Conservation (phyloP, 2,113 vertebrate species). For the Cairina moschata region DNA sequence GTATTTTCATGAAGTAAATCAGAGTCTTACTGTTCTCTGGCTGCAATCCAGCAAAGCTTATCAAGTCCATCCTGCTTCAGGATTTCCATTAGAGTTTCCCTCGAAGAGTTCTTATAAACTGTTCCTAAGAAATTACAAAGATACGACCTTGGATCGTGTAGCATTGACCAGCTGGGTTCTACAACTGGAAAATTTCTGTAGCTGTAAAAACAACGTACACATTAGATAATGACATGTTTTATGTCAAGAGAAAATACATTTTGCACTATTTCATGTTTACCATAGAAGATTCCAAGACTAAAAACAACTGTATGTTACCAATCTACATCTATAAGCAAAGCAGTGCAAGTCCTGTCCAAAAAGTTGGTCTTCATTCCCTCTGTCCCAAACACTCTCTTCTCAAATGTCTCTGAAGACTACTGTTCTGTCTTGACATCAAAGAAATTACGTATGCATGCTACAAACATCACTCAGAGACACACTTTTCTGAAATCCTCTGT, state of each 20-base stretch:
- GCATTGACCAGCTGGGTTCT: slow-evolving; percentile 85
- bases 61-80: slow-evolving; percentile 84
- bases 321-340: not conserved
- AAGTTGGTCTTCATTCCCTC: not conserved
- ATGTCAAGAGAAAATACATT: not conserved
- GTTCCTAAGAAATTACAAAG: slow-evolving; percentile 96
- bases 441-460: not conserved
- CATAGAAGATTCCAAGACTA: not conserved
- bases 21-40: slow-evolving; percentile 90
- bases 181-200: slow-evolving; percentile 93
- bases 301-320: not conserved
- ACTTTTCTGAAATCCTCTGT: not conserved
- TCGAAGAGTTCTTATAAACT: slow-evolving; percentile 94
- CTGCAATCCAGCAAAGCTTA: slow-evolving; percentile 87
- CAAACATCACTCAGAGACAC: not conserved
- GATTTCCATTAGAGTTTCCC: slow-evolving; percentile 87
- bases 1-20: slow-evolving; percentile 4
- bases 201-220: slow-evolving; percentile 73
- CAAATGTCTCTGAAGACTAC: not conserved
- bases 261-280: not conserved
- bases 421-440: not conserved
- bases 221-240: not conserved
- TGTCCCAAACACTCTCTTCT: not conserved
- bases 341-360: not conserved
- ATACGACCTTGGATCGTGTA: slow-evolving; percentile 85